Conservation (phyloP, 92 coral and sea anemone genomes). For the Parazoanthus swiftii region DNA sequence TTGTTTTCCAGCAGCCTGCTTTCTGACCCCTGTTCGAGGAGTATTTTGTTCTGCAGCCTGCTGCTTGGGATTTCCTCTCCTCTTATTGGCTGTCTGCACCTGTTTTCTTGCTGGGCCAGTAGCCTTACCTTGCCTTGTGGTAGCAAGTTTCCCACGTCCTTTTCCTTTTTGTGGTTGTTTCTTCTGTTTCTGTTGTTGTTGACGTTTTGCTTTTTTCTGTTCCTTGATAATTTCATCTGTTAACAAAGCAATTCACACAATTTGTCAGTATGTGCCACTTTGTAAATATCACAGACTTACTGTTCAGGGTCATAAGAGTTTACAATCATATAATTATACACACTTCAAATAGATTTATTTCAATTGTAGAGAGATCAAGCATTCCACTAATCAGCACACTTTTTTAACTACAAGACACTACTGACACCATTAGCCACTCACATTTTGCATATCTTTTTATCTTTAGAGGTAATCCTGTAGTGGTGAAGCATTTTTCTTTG, state of each 20-base stretch:
- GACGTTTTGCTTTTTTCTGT: conserved; percentile 34
- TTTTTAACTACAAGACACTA: too few relatives aligned
- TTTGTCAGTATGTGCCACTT: too few relatives aligned
- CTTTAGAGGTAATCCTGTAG: too few relatives aligned
- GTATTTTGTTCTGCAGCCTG: conserved; percentile 11
- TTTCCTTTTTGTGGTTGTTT: conserved; percentile 14
- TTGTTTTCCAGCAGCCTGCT: conserved; percentile 11
- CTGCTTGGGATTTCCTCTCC: conserved; percentile 9
- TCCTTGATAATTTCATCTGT: conserved; percentile 41
- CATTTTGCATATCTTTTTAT: too few relatives aligned
- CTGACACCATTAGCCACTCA: too few relatives aligned
- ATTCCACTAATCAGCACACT: too few relatives aligned
- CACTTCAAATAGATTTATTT: too few relatives aligned
- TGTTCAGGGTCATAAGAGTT: too few relatives aligned
- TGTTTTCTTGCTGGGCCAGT: not conserved
- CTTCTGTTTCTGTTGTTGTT: conserved; percentile 33
- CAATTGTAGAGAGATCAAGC: too few relatives aligned
- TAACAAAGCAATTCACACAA: not conserved
- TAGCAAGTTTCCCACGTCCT: not conserved
- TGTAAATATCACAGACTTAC: too few relatives aligned
- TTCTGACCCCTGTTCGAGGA: not conserved
- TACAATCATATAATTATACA: too few relatives aligned
- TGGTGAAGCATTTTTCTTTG: too few relatives aligned
- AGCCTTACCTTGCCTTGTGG: not conserved
- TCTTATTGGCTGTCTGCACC: not conserved